Percentiles rank a stretch among this genome's conserved stretches.
These are phyloP conservation scores for Smutsia temminckii DNA, from an alignment of 2,797 vertebrate genomes.

Conservation along the genomic window DNA sequence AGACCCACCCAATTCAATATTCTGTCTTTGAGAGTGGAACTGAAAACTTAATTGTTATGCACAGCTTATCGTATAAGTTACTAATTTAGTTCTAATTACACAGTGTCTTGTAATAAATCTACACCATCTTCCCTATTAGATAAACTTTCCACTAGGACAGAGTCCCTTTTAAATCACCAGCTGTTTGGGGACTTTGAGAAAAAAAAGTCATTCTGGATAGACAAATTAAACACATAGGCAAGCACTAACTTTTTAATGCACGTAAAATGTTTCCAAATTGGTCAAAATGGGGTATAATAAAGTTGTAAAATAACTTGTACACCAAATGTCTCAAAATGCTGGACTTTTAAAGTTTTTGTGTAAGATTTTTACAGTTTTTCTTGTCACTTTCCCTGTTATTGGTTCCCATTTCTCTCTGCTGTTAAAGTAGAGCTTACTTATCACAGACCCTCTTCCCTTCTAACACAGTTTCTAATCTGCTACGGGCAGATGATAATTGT, in stretches of 20 bases:
- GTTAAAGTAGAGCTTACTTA: not conserved
- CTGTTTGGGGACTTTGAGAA: not conserved
- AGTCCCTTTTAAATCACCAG: not conserved
- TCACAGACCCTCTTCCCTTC: not conserved
- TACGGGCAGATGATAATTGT: not conserved
- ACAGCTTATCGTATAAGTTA: not conserved
- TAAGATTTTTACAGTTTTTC: not conserved
- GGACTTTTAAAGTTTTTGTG: not conserved
- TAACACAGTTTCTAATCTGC: not conserved
- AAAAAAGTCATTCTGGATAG: not conserved
- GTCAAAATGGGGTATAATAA: not conserved
- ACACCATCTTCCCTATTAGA: not conserved
- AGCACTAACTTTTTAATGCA: not conserved
- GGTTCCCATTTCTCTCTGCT: not conserved
- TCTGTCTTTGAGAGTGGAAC: constrained; percentile 9
- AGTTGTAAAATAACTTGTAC: not conserved
- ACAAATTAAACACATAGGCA: not conserved
- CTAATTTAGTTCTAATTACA: not conserved
- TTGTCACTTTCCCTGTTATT: not conserved
- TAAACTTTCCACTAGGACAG: not conserved
- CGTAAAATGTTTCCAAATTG: not conserved
- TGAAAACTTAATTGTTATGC: not conserved
- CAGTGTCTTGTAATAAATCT: not conserved
- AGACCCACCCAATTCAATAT: constrained; percentile 26
- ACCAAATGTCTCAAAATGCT: constrained; percentile 1